Evolutionary conservation across 1,140 invertebrate species (phyloP).

Genomic region (Drosophila arawakana): DNA sequence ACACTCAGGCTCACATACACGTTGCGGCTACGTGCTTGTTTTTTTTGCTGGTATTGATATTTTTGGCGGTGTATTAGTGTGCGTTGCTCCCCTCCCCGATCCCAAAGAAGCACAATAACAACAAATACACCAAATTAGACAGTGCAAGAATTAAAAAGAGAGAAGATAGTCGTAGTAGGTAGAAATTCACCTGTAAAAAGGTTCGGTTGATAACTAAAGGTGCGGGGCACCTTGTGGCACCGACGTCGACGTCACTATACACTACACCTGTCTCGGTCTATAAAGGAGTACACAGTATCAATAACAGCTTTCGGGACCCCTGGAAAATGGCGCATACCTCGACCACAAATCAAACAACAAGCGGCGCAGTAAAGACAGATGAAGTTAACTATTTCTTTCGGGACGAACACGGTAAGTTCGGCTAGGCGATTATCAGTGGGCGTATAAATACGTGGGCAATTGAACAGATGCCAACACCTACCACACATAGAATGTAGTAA

Average conservation of each 20-base stretch:
- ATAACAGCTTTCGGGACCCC: conserved; percentile 31
- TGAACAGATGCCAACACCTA: background rate
- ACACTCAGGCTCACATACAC: conserved; percentile 42
- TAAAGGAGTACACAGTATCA: conserved; percentile 23
- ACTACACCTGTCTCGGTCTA: conserved; percentile 40
- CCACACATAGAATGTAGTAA: background rate
- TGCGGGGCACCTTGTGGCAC: conserved; percentile 35
- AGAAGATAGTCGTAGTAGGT: conserved; percentile 26
- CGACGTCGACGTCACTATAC: conserved; percentile 32
- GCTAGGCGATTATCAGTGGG: background rate
- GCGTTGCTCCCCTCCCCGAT: conserved; percentile 14
- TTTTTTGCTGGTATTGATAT: conserved; percentile 41
- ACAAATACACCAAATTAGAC: conserved; percentile 17
- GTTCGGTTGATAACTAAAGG: conserved; percentile 19
- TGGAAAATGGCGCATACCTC: conserved; percentile 79
- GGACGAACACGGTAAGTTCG: conserved; percentile 80
- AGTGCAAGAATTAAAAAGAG: conserved; percentile 3
- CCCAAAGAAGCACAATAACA: conserved; percentile 19
- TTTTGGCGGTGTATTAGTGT: conserved; percentile 57
- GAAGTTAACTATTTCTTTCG: conserved; percentile 80
- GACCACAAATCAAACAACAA: conserved; percentile 50
- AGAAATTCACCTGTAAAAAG: conserved; percentile 9
- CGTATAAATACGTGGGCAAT: background rate
- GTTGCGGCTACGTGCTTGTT: conserved; percentile 56
- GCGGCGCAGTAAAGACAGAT: conserved; percentile 61